These are phyloP conservation scores for Hyles lineata DNA, from an alignment of 2,888 invertebrate species.

Conservation along the genomic window DNA sequence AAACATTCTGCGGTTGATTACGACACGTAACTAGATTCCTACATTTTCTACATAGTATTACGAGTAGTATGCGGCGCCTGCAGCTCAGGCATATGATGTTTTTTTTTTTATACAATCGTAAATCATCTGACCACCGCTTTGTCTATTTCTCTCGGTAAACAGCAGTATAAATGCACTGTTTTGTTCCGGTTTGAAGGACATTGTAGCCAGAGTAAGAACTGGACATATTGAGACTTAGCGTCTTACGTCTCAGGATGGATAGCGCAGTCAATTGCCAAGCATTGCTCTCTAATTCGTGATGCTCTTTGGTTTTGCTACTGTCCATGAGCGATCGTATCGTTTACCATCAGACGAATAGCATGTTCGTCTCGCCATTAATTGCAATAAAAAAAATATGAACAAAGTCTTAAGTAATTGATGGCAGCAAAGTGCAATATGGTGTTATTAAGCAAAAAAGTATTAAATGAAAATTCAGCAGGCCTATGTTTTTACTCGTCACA, in stretches of 20 bases:
- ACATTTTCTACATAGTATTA: neutral
- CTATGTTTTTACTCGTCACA: neutral
- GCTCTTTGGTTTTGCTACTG: too few species aligned
- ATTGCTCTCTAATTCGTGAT: too few species aligned
- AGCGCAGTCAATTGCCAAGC: too few species aligned
- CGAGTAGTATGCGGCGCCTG: constrained; percentile 9
- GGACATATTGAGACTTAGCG: too few species aligned
- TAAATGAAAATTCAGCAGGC: neutral
- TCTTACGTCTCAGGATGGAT: too few species aligned
- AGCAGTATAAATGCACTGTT: too few species aligned
- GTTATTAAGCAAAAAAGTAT: neutral
- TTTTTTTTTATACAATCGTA: constrained; percentile 10
- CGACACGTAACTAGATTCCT: neutral
- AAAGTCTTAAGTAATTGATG: neutral
- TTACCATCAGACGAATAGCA: too few species aligned
- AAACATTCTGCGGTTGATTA: constrained; percentile 17
- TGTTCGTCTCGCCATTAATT: too few species aligned
- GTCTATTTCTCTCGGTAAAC: too few species aligned
- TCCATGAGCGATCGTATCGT: too few species aligned
- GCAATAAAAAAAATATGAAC: neutral
- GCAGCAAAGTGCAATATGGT: neutral
- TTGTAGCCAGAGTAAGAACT: too few species aligned
- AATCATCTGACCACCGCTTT: neutral
- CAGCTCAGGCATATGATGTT: neutral
- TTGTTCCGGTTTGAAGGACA: too few species aligned